These are phyloP conservation scores for Rhinella marina DNA, from an alignment of 2,797 vertebrate species.

Conservation along the genomic window DNA sequence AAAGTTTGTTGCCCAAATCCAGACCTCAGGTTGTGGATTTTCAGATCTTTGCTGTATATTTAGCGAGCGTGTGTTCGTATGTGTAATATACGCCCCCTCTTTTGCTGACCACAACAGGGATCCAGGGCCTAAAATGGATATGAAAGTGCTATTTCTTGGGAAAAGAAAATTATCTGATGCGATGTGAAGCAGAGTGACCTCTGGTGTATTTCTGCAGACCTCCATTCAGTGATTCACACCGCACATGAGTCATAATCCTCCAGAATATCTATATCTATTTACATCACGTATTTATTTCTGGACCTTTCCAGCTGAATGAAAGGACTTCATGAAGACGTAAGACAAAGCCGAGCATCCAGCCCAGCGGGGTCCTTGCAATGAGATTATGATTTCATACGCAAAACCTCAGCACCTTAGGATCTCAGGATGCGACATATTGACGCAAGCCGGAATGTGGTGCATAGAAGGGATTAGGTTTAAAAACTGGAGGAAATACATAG, in stretches of 20 bases:
- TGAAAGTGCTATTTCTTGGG: not conserved
- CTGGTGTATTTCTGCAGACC: not conserved
- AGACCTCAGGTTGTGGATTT: not conserved
- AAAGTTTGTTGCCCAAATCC: not conserved
- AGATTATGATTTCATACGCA: not conserved
- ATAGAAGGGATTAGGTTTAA: not conserved
- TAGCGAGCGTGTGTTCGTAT: not conserved
- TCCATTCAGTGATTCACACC: not conserved
- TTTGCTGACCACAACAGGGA: not conserved
- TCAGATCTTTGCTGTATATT: not conserved
- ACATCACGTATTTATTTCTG: conserved; percentile 4
- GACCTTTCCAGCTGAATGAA: not conserved
- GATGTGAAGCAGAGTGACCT: not conserved
- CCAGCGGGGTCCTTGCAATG: not conserved
- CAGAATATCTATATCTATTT: not conserved
- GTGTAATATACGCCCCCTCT: not conserved
- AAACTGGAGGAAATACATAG: no score
- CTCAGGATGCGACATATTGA: not conserved
- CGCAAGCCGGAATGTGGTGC: not conserved
- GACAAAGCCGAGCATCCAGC: not conserved
- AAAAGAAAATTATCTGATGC: not conserved
- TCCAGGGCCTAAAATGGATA: not conserved
- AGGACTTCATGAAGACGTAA: not conserved
- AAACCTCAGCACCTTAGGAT: not conserved
- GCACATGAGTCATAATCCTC: conserved; percentile 10